Evolutionary conservation across 1,140 invertebrate species (phyloP).

Genomic region (Macrotrachela quadricornifera): DNA sequence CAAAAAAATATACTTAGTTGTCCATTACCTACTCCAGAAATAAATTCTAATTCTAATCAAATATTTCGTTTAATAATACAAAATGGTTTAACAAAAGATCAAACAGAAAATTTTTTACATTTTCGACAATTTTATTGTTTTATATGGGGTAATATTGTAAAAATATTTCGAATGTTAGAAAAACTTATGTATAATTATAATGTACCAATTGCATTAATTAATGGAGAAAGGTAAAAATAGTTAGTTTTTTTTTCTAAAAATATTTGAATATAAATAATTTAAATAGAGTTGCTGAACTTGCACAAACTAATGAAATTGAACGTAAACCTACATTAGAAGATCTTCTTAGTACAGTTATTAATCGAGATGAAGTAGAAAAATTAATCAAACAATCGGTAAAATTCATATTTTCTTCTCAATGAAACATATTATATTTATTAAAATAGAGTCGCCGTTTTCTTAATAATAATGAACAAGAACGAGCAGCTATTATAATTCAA

Average conservation of each 20-base stretch:
- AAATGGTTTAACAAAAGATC: too few relatives aligned
- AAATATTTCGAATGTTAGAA: slow-evolving; percentile 21
- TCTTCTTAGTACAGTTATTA: slow-evolving; percentile 20
- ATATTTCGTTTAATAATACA: too few relatives aligned
- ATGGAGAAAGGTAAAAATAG: slow-evolving; percentile 23
- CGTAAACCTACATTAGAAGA: slow-evolving; percentile 17
- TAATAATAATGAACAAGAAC: slow-evolving; percentile 19
- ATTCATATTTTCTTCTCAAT: too few relatives aligned
- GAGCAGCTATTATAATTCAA: slow-evolving; percentile 24
- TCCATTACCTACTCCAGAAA: too few relatives aligned
- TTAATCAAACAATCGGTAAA: slow-evolving; percentile 23
- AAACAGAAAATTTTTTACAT: too few relatives aligned
- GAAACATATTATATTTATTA: too few relatives aligned
- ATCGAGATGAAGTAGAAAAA: slow-evolving; percentile 24
- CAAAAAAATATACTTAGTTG: too few relatives aligned
- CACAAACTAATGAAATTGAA: slow-evolving; percentile 25
- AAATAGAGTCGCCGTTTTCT: not conserved
- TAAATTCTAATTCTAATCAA: too few relatives aligned
- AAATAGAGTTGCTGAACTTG: slow-evolving; percentile 25
- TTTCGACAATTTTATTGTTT: too few relatives aligned
- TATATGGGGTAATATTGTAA: slow-evolving; percentile 19
- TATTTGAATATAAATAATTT: too few relatives aligned
- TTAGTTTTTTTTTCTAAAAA: too few relatives aligned
- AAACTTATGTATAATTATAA: slow-evolving; percentile 18
- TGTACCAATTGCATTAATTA: slow-evolving; percentile 25